These are phyloP conservation scores for Ornithorhynchus anatinus DNA, from an alignment of 2,113 vertebrate species.

Conservation along the genomic window DNA sequence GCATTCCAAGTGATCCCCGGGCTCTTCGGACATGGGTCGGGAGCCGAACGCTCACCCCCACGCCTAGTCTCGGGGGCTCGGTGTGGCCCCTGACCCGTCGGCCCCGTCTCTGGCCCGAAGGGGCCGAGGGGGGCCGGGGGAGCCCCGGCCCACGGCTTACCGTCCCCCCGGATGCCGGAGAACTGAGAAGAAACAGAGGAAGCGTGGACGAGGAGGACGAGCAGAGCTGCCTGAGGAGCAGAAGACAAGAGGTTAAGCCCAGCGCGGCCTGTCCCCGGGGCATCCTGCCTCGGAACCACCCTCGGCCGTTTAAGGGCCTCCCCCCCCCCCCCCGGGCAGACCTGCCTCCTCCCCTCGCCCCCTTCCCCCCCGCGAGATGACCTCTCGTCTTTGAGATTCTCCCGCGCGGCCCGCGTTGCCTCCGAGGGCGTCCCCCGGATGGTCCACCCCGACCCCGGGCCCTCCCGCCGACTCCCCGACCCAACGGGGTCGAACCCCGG, in stretches of 20 bases:
- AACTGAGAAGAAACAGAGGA: slow-evolving; percentile 21
- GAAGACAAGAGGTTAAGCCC: not conserved
- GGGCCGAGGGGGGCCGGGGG: not conserved
- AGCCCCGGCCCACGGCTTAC: slow-evolving; percentile 1
- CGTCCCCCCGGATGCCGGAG: slow-evolving; percentile 50
- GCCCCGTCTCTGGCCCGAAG: not conserved
- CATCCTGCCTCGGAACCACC: not conserved
- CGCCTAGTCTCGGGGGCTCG: not conserved
- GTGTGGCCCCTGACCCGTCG: no score
- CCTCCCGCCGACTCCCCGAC: not conserved
- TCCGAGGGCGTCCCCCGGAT: not conserved
- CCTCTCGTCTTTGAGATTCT: no score
- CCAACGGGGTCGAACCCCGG: not conserved
- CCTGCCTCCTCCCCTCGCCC: not conserved
- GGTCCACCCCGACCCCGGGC: no score
- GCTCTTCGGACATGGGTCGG: no score
- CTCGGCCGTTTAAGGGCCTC: not conserved
- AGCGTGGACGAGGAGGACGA: slow-evolving; percentile 25
- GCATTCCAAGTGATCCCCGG: no score
- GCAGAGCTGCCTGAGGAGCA: slow-evolving; percentile 24
- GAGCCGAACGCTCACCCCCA: not conserved
- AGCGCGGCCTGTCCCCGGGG: not conserved
- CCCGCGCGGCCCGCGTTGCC: not conserved
- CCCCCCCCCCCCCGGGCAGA: not conserved
- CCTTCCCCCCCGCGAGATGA: not conserved